These are phyloP conservation scores for Melipona bicolor DNA, from an alignment of 2,888 invertebrate genomes.

Conservation along the genomic window DNA sequence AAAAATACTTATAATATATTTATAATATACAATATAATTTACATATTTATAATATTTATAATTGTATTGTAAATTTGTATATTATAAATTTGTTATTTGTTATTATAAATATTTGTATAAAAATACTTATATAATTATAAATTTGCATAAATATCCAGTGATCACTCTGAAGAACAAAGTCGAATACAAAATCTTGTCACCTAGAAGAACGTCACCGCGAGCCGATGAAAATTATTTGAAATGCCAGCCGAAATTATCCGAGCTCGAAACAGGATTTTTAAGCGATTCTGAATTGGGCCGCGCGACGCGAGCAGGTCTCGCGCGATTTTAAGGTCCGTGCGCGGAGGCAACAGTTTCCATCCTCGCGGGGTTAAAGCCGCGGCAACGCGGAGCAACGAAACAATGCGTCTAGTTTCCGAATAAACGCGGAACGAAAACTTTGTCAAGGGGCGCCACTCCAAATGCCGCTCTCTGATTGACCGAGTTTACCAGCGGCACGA, in stretches of 20 bases:
- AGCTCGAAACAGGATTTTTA: too few species aligned
- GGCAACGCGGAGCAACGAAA: conserved; percentile 17
- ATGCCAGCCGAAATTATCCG: not conserved
- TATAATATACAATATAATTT: too few species aligned
- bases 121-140: too few species aligned
- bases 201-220: not conserved
- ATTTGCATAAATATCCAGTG: too few species aligned
- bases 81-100: too few species aligned
- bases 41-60: too few species aligned
- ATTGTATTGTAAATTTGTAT: too few species aligned
- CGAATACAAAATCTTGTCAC: not conserved
- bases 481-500: conserved; percentile 34
- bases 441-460: conserved; percentile 24
- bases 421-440: conserved; percentile 47
- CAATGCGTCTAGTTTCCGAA: conserved; percentile 49
- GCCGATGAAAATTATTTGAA: not conserved
- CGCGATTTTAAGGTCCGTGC: conserved; percentile 12
- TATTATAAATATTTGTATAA: too few species aligned
- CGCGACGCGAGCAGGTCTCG: not conserved
- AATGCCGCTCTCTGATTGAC: conserved; percentile 38
- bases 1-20: too few species aligned
- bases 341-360: conserved; percentile 16
- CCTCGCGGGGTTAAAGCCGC: conserved; percentile 7
- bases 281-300: too few species aligned
- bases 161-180: not conserved